Evolutionary conservation across 53 echinoderm and acorn worm species (phyloP).

Genomic region (Pentamera pediparva): DNA sequence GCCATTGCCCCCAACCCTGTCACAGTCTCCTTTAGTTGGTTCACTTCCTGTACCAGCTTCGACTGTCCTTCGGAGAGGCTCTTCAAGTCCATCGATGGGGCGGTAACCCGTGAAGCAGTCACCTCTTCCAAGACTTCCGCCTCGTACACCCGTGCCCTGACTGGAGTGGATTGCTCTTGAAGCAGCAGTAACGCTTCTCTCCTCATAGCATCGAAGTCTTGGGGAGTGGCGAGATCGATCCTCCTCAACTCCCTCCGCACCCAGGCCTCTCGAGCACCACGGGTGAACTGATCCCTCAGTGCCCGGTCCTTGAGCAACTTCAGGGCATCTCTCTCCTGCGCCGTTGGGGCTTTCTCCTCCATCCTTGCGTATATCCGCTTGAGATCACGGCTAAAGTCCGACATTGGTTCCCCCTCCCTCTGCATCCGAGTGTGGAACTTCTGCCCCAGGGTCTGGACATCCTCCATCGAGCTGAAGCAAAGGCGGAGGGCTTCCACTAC

Average conservation of each 20-base stretch:
- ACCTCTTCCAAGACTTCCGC: neutral
- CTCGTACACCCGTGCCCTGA: neutral
- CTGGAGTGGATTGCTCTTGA: constrained; percentile 1
- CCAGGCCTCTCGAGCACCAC: neutral
- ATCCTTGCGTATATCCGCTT: constrained; percentile 13
- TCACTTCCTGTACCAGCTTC: neutral
- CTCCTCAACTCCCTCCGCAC: constrained; percentile 41
- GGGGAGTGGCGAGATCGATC: neutral
- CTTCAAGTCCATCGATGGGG: neutral
- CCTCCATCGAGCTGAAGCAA: constrained; percentile 14
- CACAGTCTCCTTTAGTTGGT: neutral
- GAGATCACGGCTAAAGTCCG: constrained; percentile 30
- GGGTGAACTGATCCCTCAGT: constrained; percentile 16
- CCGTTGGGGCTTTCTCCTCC: constrained; percentile 14
- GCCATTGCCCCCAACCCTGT: neutral
- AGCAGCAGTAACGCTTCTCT: constrained; percentile 24
- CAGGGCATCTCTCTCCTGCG: constrained; percentile 9
- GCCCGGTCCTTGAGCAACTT: constrained; percentile 5
- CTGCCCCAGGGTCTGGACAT: constrained; percentile 4
- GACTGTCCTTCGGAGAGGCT: neutral
- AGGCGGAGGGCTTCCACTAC: neutral
- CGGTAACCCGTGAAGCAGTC: neutral
- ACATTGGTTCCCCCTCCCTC: too few relatives aligned
- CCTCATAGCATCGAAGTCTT: constrained; percentile 26
- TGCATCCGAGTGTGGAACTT: too few relatives aligned